Evolutionary conservation across 2,797 vertebrate genomes (phyloP), one percentile per base, ranked within the genome.

Genomic region (Urophycis tenuis): DNA sequence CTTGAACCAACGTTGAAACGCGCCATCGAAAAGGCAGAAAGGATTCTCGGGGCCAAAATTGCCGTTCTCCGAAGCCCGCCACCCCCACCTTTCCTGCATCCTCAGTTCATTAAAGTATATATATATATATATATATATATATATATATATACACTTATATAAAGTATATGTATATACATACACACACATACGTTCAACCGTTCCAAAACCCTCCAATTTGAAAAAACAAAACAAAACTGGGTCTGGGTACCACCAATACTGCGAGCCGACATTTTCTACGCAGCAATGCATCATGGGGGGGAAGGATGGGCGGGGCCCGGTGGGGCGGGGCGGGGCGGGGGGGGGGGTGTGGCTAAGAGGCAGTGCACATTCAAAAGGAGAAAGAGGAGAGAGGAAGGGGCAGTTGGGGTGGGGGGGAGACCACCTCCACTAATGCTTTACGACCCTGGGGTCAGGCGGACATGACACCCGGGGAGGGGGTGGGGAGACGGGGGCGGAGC

Each of bases 321-420:
- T 39, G 36, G 36, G 25, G 39, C 69, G 36, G 73, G 71, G 34
- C 53, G 49, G 29, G 64, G 14, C 35, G 14, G 74, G 79, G 67
- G 25, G 60, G 31, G 31, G 31, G 33, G 45, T 19, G 73, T 53
- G 4, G 25, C 22, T 22, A 75, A 73, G 75, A 73, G 81, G 81
- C 75, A 83, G 86, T 81, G 74, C 86, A 89, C 85, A 91, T 90
- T 91, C 85, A 87, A 83, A 81, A 75, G 78, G 86, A 22, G 86
- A 80, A 30, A 67, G 34, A 60, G 34, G 69, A 81, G 74, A 79
- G 67, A 41, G 45, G 71, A 78, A 80, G 78, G 77, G 74, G 80
- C 80, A 72, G 70, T 64, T 74, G 77, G 79, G 79, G 67, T 75
- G 77, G 74, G 25, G 77, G 76, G 80, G 10, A 74, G 82, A 72